Percentiles rank a stretch among this genome's conserved stretches.
Evolutionary conservation across 1,140 invertebrate genomes (phyloP).

Genomic region (Conopomorpha cramerella): DNA sequence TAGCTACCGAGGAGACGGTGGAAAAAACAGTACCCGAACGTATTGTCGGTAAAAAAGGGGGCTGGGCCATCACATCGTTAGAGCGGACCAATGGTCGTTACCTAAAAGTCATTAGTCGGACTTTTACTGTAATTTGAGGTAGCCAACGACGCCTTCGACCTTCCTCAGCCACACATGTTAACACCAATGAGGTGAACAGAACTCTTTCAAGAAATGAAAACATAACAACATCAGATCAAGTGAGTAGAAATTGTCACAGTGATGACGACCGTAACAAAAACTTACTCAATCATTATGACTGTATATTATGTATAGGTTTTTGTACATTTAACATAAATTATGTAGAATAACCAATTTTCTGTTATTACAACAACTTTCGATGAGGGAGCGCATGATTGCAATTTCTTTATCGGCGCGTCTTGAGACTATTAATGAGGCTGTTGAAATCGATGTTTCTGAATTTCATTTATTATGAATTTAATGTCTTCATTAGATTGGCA

Average conservation of each 20-base stretch:
- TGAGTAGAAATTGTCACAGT: no score
- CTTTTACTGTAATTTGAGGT: conserved; percentile 48
- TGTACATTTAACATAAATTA: conserved; percentile 34
- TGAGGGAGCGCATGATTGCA: conserved; percentile 21
- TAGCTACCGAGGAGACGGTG: conserved; percentile 31
- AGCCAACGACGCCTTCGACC: conserved; percentile 13
- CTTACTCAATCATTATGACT: neutral
- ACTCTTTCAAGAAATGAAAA: no score
- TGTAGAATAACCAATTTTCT: conserved; percentile 39
- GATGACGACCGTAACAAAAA: no score
- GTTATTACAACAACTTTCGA: conserved; percentile 26
- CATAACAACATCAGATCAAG: no score
- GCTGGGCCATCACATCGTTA: conserved; percentile 40
- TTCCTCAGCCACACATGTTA: conserved; percentile 6
- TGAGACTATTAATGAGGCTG: no score
- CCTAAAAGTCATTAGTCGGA: conserved; percentile 53
- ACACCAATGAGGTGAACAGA: no score
- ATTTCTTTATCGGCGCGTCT: conserved; percentile 13
- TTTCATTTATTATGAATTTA: no score
- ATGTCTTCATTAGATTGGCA: no score
- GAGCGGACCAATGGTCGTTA: conserved; percentile 50
- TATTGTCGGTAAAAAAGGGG: conserved; percentile 49
- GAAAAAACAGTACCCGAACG: conserved; percentile 50
- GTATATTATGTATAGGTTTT: conserved; percentile 6
- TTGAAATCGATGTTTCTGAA: no score